Conservation (phyloP, 2,888 invertebrate species). For the Chloroclysta siterata region DNA sequence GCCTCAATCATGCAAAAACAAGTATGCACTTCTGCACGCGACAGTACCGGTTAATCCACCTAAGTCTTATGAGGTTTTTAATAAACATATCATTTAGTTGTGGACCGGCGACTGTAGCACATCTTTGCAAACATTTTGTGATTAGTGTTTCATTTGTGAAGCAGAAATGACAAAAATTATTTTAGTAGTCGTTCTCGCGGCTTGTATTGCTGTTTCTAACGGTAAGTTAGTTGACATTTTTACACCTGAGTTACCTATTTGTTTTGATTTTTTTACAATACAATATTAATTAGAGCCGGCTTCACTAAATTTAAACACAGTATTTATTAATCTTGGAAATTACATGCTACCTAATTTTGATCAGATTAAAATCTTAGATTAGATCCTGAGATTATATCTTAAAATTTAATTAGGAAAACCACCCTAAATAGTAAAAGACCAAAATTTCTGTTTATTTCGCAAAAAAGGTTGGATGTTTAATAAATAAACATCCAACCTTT, state of each 20-base stretch:
- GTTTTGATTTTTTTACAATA: too few species aligned
- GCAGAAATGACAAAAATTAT: slow-evolving; percentile 50
- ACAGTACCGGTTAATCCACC: slow-evolving; percentile 70
- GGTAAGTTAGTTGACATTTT: slow-evolving; percentile 51
- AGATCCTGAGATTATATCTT: too few species aligned
- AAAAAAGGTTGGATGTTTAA: too few species aligned
- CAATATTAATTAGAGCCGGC: too few species aligned
- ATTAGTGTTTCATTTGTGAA: slow-evolving; percentile 47
- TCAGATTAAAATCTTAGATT: too few species aligned
- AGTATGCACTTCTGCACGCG: slow-evolving; percentile 48
- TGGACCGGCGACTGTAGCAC: slow-evolving; percentile 40
- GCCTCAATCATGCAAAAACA: slow-evolving; percentile 1
- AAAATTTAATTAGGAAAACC: too few species aligned
- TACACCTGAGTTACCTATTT: neutral
- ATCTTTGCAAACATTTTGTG: slow-evolving; percentile 34
- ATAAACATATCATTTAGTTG: slow-evolving; percentile 41
- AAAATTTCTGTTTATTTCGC: too few species aligned
- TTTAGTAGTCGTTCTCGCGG: slow-evolving; percentile 54
- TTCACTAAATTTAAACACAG: too few species aligned
- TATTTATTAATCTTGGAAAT: too few species aligned
- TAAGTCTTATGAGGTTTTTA: slow-evolving; percentile 49
- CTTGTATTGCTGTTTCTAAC: slow-evolving; percentile 52
- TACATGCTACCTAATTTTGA: too few species aligned
- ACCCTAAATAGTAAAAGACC: too few species aligned
- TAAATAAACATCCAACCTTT: too few species aligned